A percentile compares a stretch with the other conserved stretches of the same genome.
Conservation (phyloP, 92 coral and sea anemone species). For the Phymanthus crucifer region DNA sequence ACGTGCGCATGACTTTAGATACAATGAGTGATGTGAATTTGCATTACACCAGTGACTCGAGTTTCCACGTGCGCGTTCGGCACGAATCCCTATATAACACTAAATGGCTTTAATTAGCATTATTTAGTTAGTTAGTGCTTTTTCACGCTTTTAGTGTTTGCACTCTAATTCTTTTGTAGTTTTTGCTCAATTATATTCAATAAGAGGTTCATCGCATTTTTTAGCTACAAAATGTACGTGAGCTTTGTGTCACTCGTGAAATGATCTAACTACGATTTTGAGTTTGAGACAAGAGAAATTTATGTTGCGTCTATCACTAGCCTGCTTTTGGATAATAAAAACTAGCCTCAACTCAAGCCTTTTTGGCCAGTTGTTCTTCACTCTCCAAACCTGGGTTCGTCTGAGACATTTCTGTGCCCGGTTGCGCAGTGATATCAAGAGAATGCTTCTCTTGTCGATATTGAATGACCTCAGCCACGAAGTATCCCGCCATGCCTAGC, state of each 20-base stretch:
- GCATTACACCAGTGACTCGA: too few species aligned
- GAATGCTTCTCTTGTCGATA: constrained; percentile 20
- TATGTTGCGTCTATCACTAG: neutral
- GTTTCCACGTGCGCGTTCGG: too few species aligned
- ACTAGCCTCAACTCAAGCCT: neutral
- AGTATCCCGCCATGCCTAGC: constrained; percentile 73
- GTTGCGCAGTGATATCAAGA: neutral
- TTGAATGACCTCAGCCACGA: constrained; percentile 56
- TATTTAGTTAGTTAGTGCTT: too few species aligned
- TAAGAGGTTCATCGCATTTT: too few species aligned
- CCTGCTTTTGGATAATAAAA: neutral
- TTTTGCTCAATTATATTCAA: too few species aligned
- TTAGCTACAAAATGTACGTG: neutral
- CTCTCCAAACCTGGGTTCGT: constrained; percentile 12
- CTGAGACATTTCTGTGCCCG: constrained; percentile 26
- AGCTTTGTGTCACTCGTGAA: neutral
- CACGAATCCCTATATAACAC: too few species aligned
- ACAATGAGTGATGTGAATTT: too few species aligned
- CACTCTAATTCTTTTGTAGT: too few species aligned
- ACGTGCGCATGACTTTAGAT: neutral
- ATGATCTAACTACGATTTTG: too few species aligned
- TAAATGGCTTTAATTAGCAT: too few species aligned
- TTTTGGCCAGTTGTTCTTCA: constrained; percentile 12
- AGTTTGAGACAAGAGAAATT: too few species aligned
- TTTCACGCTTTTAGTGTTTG: too few species aligned